These are phyloP conservation scores for Pristionchus fissidentatus DNA, from an alignment of 2,888 invertebrate species.

Conservation along the genomic window DNA sequence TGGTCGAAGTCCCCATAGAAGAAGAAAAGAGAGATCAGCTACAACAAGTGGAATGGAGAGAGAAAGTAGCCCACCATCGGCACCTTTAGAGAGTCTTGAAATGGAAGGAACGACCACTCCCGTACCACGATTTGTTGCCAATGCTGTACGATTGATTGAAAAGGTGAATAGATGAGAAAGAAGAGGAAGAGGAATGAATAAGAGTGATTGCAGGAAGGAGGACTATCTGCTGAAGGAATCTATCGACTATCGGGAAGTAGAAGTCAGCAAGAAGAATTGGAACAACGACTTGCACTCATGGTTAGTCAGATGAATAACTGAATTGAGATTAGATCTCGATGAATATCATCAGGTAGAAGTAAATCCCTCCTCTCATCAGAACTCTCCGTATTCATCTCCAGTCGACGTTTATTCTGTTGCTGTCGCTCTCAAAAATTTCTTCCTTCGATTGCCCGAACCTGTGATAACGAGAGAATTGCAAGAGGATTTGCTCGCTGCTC, in stretches of 20 bases:
- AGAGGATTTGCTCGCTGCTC: background rate
- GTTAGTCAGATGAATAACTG: background rate
- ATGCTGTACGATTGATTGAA: slow-evolving; percentile 33
- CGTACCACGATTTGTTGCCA: slow-evolving; percentile 25
- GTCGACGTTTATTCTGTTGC: slow-evolving; percentile 44
- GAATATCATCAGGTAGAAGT: no score
- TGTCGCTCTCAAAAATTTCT: slow-evolving; percentile 46
- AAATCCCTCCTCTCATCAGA: background rate
- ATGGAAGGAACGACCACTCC: background rate
- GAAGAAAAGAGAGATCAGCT: slow-evolving; percentile 34
- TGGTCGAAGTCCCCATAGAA: slow-evolving; percentile 13
- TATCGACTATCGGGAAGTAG: slow-evolving; percentile 44
- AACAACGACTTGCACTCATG: background rate
- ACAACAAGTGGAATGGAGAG: slow-evolving; percentile 6
- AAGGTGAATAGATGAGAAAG: slow-evolving; percentile 6
- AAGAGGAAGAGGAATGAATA: background rate
- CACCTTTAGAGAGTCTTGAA: background rate
- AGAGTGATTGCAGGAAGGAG: slow-evolving; percentile 39
- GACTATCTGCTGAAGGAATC: slow-evolving; percentile 42
- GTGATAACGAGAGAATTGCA: slow-evolving; percentile 8
- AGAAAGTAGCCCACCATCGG: slow-evolving; percentile 22
- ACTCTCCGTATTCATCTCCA: background rate
- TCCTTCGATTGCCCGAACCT: slow-evolving; percentile 35
- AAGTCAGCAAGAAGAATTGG: slow-evolving; percentile 41
- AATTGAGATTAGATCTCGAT: no score